Base-by-base conservation (phyloP, 1,140 invertebrate genomes). In the Drosophila pruinosa region DNA sequence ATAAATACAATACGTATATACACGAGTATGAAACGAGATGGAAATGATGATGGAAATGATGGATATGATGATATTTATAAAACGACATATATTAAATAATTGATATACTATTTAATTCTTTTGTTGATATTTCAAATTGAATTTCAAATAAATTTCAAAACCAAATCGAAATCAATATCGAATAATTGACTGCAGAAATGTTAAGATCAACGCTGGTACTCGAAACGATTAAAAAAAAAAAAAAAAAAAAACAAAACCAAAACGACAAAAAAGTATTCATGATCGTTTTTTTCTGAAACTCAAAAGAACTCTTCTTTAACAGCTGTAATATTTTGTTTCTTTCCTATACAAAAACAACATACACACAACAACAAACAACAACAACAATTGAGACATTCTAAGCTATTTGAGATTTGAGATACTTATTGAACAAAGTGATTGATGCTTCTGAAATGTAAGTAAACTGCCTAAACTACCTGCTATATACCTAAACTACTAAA, bases 381-480 rank as follows among this genome's bases (percentile, higher is more conserved):
- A 85, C 79, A 50, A 85, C 72, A 75, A 81, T 77, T 81, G 82
- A 85, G 77, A 86, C 64, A 86, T 86, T 86, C 82, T 58, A 77
- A 75, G 74, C 83, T 63, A 72, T 85, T 48, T 48, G 45, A 48
- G 45, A 48, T 26, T 80, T 80, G 80, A 85, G 73, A 85, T 56
- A 83, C 74, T 82, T 64, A 74, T 61, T 70, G 61, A 80, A 80
- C 77, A 77, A 75, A 75, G 75, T 72, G 79, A 83, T 83, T 78
- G 80, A 85, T 86, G 82, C 81, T 78, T 85, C 81, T 77, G 64
- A 85, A 85, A 85, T 86, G 81, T 85, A 85, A 85, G 81, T 85
- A 85, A 78, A 85, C 69, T 24, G 65, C 43, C 54, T 36, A 56
- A 67, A 54, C 24, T 63, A 62, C 10, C 58, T 48, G 48, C 64